Evolutionary conservation across 2,797 vertebrate species (phyloP).

Genomic region (Limnodromus scolopaceus): DNA sequence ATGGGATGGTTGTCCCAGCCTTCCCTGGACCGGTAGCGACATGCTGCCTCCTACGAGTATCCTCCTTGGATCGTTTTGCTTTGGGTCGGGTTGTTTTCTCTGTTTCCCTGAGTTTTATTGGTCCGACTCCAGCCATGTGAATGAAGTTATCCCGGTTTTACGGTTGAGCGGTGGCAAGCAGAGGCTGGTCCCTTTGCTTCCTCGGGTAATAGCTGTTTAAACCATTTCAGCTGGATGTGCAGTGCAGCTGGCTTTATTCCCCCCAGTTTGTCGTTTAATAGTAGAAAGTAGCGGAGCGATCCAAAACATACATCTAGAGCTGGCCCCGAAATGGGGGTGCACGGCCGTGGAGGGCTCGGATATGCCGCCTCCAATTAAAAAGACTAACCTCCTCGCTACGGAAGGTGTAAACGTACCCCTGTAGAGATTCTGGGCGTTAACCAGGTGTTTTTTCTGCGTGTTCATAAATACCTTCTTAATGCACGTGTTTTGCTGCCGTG

Average conservation of each 20-base stretch:
- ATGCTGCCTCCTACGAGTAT: background rate
- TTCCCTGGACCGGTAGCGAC: background rate
- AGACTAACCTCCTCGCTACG: accelerated
- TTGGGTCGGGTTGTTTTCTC: background rate
- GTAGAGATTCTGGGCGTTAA: background rate
- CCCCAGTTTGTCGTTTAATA: background rate
- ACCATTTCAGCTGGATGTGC: background rate
- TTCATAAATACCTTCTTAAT: background rate
- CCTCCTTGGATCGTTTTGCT: background rate
- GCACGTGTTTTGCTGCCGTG: accelerated
- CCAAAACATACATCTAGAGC: background rate
- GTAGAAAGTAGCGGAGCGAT: background rate
- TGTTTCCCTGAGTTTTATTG: background rate
- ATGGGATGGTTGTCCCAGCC: background rate
- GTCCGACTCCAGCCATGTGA: accelerated
- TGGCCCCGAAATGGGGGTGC: background rate
- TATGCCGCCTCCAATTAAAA: background rate
- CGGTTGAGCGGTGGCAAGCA: accelerated
- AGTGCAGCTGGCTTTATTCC: background rate
- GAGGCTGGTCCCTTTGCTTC: background rate
- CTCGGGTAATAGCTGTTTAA: background rate
- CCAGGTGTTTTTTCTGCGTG: background rate
- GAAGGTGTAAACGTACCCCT: background rate
- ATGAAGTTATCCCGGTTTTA: background rate
- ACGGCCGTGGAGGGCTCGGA: background rate